Conservation (phyloP, 30 jellyfish, hydroid and myxozoan genomes). For the Turritopsis rubra region DNA sequence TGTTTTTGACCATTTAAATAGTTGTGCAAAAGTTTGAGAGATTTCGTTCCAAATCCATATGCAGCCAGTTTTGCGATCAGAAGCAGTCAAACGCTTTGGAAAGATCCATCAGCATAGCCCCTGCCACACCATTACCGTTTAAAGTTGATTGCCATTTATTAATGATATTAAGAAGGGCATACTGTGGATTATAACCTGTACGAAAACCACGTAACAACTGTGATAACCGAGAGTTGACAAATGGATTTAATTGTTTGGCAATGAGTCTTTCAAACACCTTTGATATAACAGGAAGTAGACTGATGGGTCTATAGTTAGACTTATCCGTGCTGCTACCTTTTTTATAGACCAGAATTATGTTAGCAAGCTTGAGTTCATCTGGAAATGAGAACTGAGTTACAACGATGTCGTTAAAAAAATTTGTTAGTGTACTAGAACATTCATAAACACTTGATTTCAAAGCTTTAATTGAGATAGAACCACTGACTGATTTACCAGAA, state of each 20-base stretch:
- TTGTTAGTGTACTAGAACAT: too few relatives aligned
- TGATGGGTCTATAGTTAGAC: neutral
- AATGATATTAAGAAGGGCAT: neutral
- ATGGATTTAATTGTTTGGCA: too few relatives aligned
- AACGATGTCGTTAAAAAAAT: too few relatives aligned
- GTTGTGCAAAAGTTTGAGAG: neutral
- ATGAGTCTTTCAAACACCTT: neutral
- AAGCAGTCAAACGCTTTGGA: neutral
- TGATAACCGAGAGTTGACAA: neutral
- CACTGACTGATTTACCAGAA: neutral
- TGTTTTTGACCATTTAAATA: neutral
- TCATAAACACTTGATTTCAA: neutral
- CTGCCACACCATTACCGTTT: neutral
- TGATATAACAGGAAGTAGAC: neutral
- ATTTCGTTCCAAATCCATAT: neutral
- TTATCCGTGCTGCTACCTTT: neutral
- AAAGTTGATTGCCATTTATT: neutral
- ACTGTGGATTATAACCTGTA: too few relatives aligned
- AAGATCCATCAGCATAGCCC: neutral
- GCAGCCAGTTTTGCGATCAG: neutral
- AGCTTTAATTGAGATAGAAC: neutral
- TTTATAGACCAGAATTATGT: neutral
- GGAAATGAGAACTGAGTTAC: neutral
- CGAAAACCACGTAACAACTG: too few relatives aligned
- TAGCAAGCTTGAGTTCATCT: neutral